phyloP scores from a whole-genome alignment of 2,888 invertebrate species.

The Rhagonycha fulva region DNA sequence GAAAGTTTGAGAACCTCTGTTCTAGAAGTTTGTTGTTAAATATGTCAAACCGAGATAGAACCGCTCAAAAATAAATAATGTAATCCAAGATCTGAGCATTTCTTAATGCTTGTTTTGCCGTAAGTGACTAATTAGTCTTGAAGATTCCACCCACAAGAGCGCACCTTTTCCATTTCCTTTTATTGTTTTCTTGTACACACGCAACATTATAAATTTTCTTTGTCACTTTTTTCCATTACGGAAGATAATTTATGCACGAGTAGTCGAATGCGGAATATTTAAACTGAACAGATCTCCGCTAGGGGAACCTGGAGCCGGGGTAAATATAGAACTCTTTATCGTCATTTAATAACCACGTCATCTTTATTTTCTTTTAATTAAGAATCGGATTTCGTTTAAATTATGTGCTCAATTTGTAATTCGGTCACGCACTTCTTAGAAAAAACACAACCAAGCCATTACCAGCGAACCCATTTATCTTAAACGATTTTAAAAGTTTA shows the following conservation, averaged over 20 bases:
- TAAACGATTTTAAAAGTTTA: background rate
- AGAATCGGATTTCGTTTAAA: background rate
- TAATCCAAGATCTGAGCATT: constrained; percentile 4
- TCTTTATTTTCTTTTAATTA: background rate
- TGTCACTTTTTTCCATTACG: background rate
- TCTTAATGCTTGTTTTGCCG: constrained; percentile 9
- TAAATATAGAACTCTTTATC: background rate
- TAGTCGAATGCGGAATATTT: background rate
- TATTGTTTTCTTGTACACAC: background rate
- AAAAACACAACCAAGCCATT: background rate
- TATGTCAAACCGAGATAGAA: background rate
- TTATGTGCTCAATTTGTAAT: background rate
- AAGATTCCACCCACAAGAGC: constrained; percentile 7
- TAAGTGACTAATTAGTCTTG: constrained; percentile 18
- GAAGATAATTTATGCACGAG: background rate
- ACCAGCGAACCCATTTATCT: background rate
- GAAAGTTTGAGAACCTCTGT: background rate
- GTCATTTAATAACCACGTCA: background rate
- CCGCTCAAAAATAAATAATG: background rate
- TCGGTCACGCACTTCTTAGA: background rate
- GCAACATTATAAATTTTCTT: background rate
- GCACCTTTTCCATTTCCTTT: constrained; percentile 10
- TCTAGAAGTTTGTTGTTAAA: background rate
- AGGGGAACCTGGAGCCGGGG: background rate
- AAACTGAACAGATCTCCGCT: background rate